Conservation (phyloP, 1,140 invertebrate genomes). For the Orchesella cincta region DNA sequence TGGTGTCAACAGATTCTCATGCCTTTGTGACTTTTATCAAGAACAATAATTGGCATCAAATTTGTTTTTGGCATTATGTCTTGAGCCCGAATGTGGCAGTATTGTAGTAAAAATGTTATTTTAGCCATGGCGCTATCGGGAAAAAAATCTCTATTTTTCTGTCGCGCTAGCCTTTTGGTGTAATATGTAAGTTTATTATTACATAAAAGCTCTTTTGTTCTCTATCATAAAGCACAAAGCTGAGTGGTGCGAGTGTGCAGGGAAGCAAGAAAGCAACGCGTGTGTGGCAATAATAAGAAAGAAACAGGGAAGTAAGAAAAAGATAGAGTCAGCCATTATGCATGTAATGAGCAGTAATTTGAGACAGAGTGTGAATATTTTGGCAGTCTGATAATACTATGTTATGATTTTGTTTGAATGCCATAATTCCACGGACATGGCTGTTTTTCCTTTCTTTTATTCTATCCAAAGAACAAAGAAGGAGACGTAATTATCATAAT, state of each 20-base stretch:
- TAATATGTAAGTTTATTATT: not conserved
- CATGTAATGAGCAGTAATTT: constrained; percentile 43
- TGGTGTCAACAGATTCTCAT: not conserved
- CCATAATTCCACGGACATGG: constrained; percentile 20
- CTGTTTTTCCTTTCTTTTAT: constrained; percentile 30
- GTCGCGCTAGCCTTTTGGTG: not conserved
- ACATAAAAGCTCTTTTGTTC: constrained; percentile 12
- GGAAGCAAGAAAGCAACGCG: not conserved
- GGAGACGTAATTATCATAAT: constrained; percentile 23
- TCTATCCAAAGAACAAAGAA: not conserved
- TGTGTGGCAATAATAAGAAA: constrained; percentile 6
- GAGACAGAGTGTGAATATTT: constrained; percentile 41
- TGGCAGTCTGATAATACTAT: constrained; percentile 33
- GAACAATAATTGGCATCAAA: not conserved
- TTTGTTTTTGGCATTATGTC: not conserved
- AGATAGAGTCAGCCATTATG: constrained; percentile 40
- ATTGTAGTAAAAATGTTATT: not conserved
- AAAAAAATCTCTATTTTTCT: constrained; percentile 19
- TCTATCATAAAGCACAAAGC: constrained; percentile 15
- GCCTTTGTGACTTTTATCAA: not conserved
- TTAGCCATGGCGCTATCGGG: constrained; percentile 14
- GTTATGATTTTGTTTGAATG: constrained; percentile 11
- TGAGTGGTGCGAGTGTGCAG: not conserved
- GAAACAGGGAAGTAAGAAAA: constrained; percentile 30
- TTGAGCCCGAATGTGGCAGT: too few relatives aligned